phyloP scores from a whole-genome alignment of 1,140 invertebrate genomes.

The Pseudomyrmex dendroicus region DNA sequence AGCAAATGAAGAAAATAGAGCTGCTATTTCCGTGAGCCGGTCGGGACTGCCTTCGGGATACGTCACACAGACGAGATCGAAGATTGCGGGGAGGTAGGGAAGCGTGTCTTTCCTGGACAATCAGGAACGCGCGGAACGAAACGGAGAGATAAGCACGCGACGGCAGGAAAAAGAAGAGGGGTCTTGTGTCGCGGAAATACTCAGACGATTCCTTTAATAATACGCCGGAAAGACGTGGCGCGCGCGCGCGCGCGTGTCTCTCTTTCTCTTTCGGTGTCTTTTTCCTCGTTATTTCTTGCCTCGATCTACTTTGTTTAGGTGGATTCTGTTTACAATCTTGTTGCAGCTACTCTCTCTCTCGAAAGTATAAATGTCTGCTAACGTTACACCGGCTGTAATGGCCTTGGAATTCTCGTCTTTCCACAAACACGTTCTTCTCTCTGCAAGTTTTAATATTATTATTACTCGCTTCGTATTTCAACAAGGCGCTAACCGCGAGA shows the following conservation, averaged over 20 bases:
- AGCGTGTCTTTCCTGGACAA: conserved; percentile 41
- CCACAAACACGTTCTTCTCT: no score
- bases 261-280: background rate
- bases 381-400: no score
- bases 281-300: conserved; percentile 28
- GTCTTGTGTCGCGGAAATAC: conserved; percentile 37
- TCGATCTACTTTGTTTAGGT: conserved; percentile 28
- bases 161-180: background rate
- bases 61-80: conserved; percentile 43
- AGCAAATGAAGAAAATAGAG: background rate
- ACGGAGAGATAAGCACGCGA: conserved; percentile 20
- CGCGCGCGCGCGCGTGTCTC: background rate
- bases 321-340: conserved; percentile 20
- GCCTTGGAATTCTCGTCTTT: background rate
- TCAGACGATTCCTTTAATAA: conserved; percentile 54
- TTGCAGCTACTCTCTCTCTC: background rate
- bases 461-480: background rate
- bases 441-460: no score
- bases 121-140: conserved; percentile 17
- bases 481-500: conserved; percentile 3
- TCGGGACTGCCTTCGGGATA: conserved; percentile 27
- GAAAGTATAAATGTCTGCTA: no score
- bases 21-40: background rate
- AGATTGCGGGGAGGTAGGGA: conserved; percentile 12
- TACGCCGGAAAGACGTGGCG: conserved; percentile 14